A percentile compares a stretch with the other conserved stretches of the same genome.
phyloP scores from a whole-genome alignment of 2,797 vertebrate species.

The Petrocephalus sullivani region DNA sequence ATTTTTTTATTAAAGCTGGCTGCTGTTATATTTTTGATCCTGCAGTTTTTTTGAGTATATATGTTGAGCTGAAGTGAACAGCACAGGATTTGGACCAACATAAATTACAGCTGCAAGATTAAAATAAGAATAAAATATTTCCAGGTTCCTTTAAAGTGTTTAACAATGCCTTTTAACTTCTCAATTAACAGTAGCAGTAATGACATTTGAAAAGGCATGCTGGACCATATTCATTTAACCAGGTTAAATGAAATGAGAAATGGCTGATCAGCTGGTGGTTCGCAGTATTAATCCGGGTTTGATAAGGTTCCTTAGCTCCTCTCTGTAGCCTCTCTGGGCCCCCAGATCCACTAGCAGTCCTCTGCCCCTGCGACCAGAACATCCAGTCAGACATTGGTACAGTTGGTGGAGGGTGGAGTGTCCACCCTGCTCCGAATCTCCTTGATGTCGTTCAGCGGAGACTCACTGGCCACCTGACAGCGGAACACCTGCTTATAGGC shows the following conservation, averaged over 20 bases:
- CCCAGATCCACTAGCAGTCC: not conserved
- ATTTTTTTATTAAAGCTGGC: not conserved
- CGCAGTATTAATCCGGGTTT: not conserved
- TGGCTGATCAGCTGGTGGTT: not conserved
- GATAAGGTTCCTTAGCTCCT: not conserved
- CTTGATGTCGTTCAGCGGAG: constrained; percentile 67
- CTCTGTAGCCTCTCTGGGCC: not conserved
- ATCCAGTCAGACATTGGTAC: constrained; percentile 79
- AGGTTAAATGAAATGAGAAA: not conserved
- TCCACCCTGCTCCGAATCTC: constrained; percentile 78
- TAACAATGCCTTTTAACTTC: not conserved
- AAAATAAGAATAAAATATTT: not conserved
- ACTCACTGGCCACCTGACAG: constrained; percentile 63
- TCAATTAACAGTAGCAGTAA: not conserved
- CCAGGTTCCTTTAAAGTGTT: not conserved
- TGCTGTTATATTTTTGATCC: not conserved
- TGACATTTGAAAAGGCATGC: not conserved
- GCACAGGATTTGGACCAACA: not conserved
- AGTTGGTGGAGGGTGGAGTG: constrained; percentile 82
- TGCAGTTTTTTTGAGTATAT: not conserved
- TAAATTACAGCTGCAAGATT: not conserved
- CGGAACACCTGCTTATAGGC: constrained; percentile 95
- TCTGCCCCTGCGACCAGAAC: not conserved
- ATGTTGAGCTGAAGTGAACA: not conserved
- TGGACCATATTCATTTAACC: not conserved